These are phyloP conservation scores for Bembecia ichneumoniformis DNA, from an alignment of 2,888 invertebrate genomes.

Conservation along the genomic window DNA sequence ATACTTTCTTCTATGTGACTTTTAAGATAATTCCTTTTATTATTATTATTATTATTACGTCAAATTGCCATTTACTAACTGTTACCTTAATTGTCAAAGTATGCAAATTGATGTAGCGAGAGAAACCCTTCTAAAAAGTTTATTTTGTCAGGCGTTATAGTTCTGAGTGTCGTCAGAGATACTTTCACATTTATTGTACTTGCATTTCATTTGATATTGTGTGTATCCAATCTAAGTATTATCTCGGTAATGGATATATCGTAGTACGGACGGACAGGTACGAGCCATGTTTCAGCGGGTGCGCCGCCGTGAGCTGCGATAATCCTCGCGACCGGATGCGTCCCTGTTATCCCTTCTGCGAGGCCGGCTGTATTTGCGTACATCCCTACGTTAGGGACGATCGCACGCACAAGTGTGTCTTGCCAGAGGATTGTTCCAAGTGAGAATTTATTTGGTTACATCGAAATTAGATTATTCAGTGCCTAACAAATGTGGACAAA, in stretches of 20 bases:
- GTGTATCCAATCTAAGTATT: background rate
- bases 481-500: too few species aligned
- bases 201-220: background rate
- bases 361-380: slow-evolving; percentile 56
- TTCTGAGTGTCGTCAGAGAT: too few species aligned
- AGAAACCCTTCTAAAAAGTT: too few species aligned
- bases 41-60: too few species aligned
- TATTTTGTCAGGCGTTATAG: too few species aligned
- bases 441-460: slow-evolving; percentile 16
- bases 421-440: slow-evolving; percentile 62
- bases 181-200: too few species aligned
- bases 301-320: slow-evolving; percentile 59
- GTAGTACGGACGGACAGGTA: slow-evolving; percentile 26
- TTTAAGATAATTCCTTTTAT: too few species aligned
- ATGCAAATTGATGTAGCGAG: too few species aligned
- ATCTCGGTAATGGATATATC: background rate
- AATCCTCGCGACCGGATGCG: slow-evolving; percentile 59
- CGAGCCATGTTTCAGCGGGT: slow-evolving; percentile 59
- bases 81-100: too few species aligned
- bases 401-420: slow-evolving; percentile 61
- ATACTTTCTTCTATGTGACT: too few species aligned
- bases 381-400: slow-evolving; percentile 58
- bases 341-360: slow-evolving; percentile 65
- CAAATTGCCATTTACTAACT: too few species aligned
- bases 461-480: too few species aligned